Base-by-base conservation (phyloP, 2,113 vertebrate species). In the Cyanoliseus patagonus region DNA sequence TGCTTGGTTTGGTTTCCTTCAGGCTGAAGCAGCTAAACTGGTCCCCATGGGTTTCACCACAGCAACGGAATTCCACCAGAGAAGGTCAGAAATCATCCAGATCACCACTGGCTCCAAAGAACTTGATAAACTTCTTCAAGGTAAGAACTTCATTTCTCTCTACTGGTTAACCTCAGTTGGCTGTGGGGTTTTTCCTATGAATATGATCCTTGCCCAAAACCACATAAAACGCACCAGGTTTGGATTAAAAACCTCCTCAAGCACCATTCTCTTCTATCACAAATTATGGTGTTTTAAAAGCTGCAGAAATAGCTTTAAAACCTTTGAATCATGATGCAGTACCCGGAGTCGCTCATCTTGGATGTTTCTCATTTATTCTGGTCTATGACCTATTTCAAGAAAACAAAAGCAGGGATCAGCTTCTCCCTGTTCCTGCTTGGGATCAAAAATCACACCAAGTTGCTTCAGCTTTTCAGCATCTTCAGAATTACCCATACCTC, bases 11-110 rank as follows among this genome's bases (percentile, higher is more conserved):
- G 47, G 33, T 81, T 96, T 94, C 39, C 68, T 51, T 55, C 74
- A 99, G 99, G 95, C 98, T 33, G 99, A 99, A 94, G 99, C 99
- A 59, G 99, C 99, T 68, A 99, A 99, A 86, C 97, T 99, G 70
- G 99, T 99, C 72, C 99, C 99, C 1, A 99, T 99, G 99, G 99
- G 99, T 47, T 99, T 99, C 91, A 99, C 99, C 64, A 99, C 99
- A 8, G 99, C 99, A 19, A 99, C 99, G 0, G 99, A 99, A 94
- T 99, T 99, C 96, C 99, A 99, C 95, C 99, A 99, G 97, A 98
- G 99, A 76, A 98, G 99, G 80, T 99, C 99, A 0, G 99, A 99
- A 95, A 99, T 99, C 94, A 99, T 99, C 97, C 99, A 99, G 97
- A 98, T 99, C 95, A 99, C 99, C n/a, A 99, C 99, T 14, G 99